Base-by-base conservation (phyloP, 2,888 invertebrate genomes). In the Hedychridium roseum region DNA sequence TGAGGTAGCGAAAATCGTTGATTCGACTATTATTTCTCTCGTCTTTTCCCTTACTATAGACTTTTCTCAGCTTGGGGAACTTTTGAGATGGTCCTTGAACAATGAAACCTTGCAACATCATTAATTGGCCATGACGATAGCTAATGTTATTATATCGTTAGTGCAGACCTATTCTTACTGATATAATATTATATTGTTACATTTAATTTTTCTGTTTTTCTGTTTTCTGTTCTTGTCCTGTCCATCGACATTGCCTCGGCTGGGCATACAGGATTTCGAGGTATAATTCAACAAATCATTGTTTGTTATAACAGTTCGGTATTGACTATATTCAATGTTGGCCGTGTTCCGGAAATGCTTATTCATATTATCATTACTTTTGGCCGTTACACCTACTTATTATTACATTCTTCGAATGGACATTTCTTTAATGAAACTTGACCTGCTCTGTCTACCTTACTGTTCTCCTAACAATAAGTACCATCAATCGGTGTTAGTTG, bases 181-280 rank as follows among this genome's bases (percentile, higher is more conserved):
- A 40, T 47, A 21, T 40, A 18, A 43, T 57, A 57, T 52, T 58
- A 50, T 42, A 50, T 58, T 56, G 55, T 51, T 54, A 54, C 66
- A 57, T 64, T 71, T 73, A 73, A 76, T 74, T 74, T 66, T 72
- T 73, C 64, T 73, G 63, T 75, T 80, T 84, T 83, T 86, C 84
- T 85, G 84, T 84, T 86, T 84, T 86, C 83, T 87, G 85, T 86
- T 85, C 82, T 86, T 84, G 84, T 84, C 84, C 84, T 84, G 84
- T 86, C 85, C 85, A 84, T 82, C 82, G 80, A 84, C 86, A 83
- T 81, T 83, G 81, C 71, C 72, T 73, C 82, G 82, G 82, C 82
- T 83, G 85, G 84, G 84, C 84, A 84, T 83, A 80, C 85, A 88
- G 91, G 91, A 91, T 86, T 91, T 90, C 86, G 91, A 91, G 91